Evolutionary conservation across 2,888 invertebrate genomes (phyloP), one percentile per base, ranked within the genome.

Genomic region (Lysandra bellargus): DNA sequence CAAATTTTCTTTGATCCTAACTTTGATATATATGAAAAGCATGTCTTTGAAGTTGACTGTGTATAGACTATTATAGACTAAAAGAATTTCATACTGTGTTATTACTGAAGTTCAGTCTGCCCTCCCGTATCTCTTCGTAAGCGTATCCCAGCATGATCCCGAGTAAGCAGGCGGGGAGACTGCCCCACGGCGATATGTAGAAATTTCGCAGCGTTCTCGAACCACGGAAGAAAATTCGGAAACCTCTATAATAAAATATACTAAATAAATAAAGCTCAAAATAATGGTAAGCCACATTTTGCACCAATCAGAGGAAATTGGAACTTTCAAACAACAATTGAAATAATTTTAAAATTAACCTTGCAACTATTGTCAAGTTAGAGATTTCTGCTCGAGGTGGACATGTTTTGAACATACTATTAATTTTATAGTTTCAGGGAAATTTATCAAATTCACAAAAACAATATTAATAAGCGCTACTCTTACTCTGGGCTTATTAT

Each of bases 151-250:
- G 1, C 12, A 69, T 69, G 69, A 69, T 69, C 33, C 91, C 91
- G 1, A 88, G 79, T 2, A 92, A 83, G 0, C 88, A 85, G 30
- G 91, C 83, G 0, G 91, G 91, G 78, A 90, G 84, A 79, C 89
- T 87, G 85, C 88, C 87, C 91, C 92, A 90, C 78, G 92, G 89
- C 12, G 89, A 85, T n/a, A 85, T 82, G 85, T 91, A 92, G 80
- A 90, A 82, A 87, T 88, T 88, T 12, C 78, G 83, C 85, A 91
- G 91, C 0, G 91, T 90, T 1, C 81, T 81, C 81, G 85, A 85
- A 5, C 85, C 87, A 0, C 78, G 76, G 82, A 87, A 89, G 82
- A 86, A 84, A 0, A 78, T 81, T 14, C 88, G 86, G 7, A 82
- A 85, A 33, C 81, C 79, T 53, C 90, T 90, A 83, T 14, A 40